Evolutionary conservation across 2,888 invertebrate species (phyloP), one percentile per base, ranked within the genome.

Genomic region (Cephonodes hylas): DNA sequence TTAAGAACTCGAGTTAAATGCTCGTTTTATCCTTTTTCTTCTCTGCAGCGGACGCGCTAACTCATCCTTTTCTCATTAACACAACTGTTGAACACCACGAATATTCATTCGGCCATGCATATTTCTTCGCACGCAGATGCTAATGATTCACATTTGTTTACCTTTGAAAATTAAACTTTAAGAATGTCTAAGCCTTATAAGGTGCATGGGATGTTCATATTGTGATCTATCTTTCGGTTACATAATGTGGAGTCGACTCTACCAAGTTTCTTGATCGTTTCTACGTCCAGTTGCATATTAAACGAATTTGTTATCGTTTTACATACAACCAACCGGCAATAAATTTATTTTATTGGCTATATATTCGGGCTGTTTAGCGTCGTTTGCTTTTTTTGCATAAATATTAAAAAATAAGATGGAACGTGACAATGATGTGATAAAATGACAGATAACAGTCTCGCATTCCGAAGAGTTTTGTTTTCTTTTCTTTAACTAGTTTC

Each of bases 91-190:
- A 59, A 60, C 61, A 65, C 34, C 62, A 69, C 58, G 64, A 65
- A 67, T 45, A 25, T 44, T 57, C 38, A 48, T 53, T 63, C 31
- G 44, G 44, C 34, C 31, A 22, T 58, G 27, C 42, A 60, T 65
- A 62, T 66, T 69, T 59, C 63, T 70, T 73, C 63, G 42, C 70
- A 68, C 25, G 58, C 42, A 62, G 27, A 34, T 63, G 67, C 62
- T 73, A 70, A 71, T 64, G 46, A 46, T 65, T 67, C 34, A 61
- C 62, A 60, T 70, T 70, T 66, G 57, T 70, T 66, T 66, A 66
- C 23, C 44, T 59, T 59, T 42, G 8, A 42, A 42, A 15, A 42
- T 42, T 42, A 7, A 42, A 15, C 25, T 25, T 22, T 42, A 23
- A 1, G 23, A 42, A 42, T 38, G 22, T 58, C 20, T 38, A 10